Base-by-base conservation (phyloP, 1,140 invertebrate species). In the Brachionus rotundiformis region DNA sequence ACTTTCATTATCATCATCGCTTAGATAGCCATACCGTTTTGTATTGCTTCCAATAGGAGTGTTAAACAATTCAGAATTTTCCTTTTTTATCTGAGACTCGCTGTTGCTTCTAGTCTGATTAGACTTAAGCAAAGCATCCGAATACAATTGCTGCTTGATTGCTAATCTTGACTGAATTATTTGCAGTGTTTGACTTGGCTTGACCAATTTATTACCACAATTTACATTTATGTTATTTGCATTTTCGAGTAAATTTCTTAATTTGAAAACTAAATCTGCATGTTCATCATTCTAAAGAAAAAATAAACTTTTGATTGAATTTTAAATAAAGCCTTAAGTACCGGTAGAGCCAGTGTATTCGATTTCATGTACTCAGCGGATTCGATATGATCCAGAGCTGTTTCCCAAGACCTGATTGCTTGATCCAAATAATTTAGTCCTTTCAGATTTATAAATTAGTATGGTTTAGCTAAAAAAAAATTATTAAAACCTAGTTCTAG, bases 141-240 rank as follows among this genome's bases (percentile, higher is more conserved):
- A 33, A 23, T 79, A 79, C 36, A 79, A 39, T 41, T 79, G 76
- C 25, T 79, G 76, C 25, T 79, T 79, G 8, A 59, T 39, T 27
- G 76, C 76, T 63, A 79, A 59, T 59, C 76, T 79, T 11, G 76
- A 79, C 47, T 79, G 76, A 31, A 79, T 79, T n/a, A 79, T 79
- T 79, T 79, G 76, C 33, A 79, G 76, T 39, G 76, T 79, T 23
- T 79, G 76, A 63, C 76, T 79, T 79, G 76, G 54, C 19, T 79
- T 79, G n/a, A 79, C 36, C 23, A 79, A 59, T 79, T 79, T 79
- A 6, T 33, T 10, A 16, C 25, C 59, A 36, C 76, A 79, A 13
- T 79, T 59, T 31, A 63, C 3, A 19, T 33, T 63, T 8, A 79
- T 59, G 4, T 61, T 79, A 27, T 79, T 79, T 39, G 76, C 76